Evolutionary conservation across 2,888 invertebrate genomes (phyloP).

Genomic region (Mimumesa dahlbomi): DNA sequence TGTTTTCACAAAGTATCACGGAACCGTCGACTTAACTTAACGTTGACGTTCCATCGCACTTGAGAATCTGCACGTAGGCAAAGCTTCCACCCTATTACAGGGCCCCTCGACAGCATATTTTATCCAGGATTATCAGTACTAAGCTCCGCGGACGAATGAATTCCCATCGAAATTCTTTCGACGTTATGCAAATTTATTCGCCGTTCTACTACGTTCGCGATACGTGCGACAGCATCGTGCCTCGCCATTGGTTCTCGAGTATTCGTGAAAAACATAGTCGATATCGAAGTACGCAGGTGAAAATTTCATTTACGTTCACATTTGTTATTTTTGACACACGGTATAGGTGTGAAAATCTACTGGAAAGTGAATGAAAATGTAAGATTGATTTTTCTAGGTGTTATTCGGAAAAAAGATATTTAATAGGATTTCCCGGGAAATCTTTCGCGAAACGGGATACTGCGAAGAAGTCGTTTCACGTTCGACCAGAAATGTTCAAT

Average conservation of each 20-base stretch:
- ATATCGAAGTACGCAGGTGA: not conserved
- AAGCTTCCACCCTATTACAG: slow-evolving; percentile 3
- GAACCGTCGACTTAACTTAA: not conserved
- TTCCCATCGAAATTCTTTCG: not conserved
- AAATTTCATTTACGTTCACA: too few species aligned
- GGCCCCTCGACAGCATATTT: slow-evolving; percentile 7
- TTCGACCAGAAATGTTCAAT: too few species aligned
- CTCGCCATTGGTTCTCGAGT: not conserved
- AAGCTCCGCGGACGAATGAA: not conserved
- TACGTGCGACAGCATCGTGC: not conserved
- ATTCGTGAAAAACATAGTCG: too few species aligned
- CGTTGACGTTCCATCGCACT: slow-evolving; percentile 5
- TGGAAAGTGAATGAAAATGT: too few species aligned
- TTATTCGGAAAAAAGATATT: too few species aligned
- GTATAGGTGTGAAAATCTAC: too few species aligned
- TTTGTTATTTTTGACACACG: too few species aligned
- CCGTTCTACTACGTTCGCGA: not conserved
- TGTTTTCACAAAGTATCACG: not conserved
- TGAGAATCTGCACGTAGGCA: slow-evolving; percentile 1
- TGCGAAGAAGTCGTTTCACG: too few species aligned
- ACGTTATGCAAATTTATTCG: slow-evolving; percentile 11
- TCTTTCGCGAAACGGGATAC: too few species aligned
- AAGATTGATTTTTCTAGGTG: too few species aligned
- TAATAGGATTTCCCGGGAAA: too few species aligned
- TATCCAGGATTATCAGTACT: not conserved